Conservation (phyloP, 2,113 vertebrate genomes). For the Scomber colias region DNA sequence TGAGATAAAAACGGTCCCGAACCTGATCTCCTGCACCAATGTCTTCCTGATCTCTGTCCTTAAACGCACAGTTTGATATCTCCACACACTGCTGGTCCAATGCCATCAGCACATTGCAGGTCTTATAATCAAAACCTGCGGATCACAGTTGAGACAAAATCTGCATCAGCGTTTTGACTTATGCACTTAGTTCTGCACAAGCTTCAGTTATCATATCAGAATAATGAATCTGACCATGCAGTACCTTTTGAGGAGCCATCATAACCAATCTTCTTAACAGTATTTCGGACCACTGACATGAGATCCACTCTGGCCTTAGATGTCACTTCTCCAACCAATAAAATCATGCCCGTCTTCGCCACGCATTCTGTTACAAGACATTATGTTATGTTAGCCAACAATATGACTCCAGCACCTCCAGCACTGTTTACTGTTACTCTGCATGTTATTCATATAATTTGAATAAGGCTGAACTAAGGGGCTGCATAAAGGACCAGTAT, state of each 20-base stretch:
- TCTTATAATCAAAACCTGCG: slow-evolving; percentile 87
- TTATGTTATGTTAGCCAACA: no score
- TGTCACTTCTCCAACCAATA: slow-evolving; percentile 84
- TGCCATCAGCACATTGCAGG: slow-evolving; percentile 83
- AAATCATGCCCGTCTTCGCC: slow-evolving; percentile 83
- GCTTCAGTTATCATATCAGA: neutral
- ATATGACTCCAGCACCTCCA: no score
- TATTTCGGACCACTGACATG: slow-evolving; percentile 80
- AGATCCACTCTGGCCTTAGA: slow-evolving; percentile 81
- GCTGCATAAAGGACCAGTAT: no score
- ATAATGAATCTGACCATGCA: neutral
- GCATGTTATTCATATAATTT: no score
- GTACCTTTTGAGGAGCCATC: slow-evolving; percentile 83
- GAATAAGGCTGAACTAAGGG: no score
- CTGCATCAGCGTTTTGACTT: neutral
- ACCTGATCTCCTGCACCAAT: slow-evolving; percentile 87
- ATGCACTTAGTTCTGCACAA: no score
- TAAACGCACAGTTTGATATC: slow-evolving; percentile 83
- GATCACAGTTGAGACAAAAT: neutral
- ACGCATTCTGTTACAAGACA: slow-evolving; percentile 77
- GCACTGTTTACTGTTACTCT: no score
- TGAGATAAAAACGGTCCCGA: neutral
- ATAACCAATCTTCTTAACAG: slow-evolving; percentile 82
- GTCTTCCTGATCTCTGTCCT: slow-evolving; percentile 79
- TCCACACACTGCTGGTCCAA: slow-evolving; percentile 82